Percentiles rank a stretch among this genome's conserved stretches.
These are phyloP conservation scores for Percopsis transmontana DNA, from an alignment of 2,113 vertebrate genomes.

Conservation along the genomic window DNA sequence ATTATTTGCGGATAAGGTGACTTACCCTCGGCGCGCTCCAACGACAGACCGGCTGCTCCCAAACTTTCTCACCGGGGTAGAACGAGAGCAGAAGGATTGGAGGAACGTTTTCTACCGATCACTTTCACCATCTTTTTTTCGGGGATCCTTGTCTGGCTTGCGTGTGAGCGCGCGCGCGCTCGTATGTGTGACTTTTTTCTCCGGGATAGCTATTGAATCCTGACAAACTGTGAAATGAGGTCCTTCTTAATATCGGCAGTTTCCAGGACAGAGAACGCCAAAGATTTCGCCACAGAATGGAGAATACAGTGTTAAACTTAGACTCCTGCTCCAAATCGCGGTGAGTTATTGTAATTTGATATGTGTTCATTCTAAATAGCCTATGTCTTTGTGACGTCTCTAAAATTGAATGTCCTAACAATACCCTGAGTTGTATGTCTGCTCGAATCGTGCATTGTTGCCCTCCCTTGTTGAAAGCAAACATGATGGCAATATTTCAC, in stretches of 20 bases:
- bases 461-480: neutral
- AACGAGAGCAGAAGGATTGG: slow-evolving; percentile 14
- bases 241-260: slow-evolving; percentile 14
- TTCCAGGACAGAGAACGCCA: slow-evolving; percentile 18
- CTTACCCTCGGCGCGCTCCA: slow-evolving; percentile 22
- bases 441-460: neutral
- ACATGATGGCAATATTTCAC: neutral
- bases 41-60: slow-evolving; percentile 30
- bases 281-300: slow-evolving; percentile 59
- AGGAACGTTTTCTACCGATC: neutral
- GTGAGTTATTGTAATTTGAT: slow-evolving; percentile 66
- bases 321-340: slow-evolving; percentile 58
- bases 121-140: slow-evolving; percentile 27
- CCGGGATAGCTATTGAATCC: slow-evolving; percentile 36
- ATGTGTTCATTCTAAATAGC: neutral
- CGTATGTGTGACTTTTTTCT: too few species aligned
- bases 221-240: slow-evolving; percentile 60
- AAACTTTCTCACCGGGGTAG: slow-evolving; percentile 70
- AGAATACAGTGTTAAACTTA: slow-evolving; percentile 67
- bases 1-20: slow-evolving; percentile 55
- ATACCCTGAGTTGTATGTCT: neutral
- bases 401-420: neutral
- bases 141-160: slow-evolving; percentile 33
- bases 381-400: too few species aligned
- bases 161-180: slow-evolving; percentile 17